These are phyloP conservation scores for Salvelinus fontinalis DNA, from an alignment of 2,113 vertebrate genomes.

Conservation along the genomic window DNA sequence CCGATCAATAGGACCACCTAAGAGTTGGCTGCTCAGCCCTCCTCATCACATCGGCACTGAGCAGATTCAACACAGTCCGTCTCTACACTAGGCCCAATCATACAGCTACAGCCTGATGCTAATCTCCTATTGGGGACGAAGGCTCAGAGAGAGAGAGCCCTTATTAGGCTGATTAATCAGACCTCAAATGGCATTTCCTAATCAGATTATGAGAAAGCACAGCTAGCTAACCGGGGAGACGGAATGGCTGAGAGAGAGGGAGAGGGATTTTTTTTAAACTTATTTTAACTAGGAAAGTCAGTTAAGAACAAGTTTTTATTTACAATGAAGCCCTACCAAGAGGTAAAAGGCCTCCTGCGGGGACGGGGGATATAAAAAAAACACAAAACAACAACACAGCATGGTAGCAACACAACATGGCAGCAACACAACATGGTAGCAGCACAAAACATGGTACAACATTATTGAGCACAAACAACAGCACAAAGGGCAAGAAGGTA, in stretches of 20 bases:
- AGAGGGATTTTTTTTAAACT: background rate
- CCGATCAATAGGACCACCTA: slow-evolving; percentile 67
- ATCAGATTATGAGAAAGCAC: slow-evolving; percentile 66
- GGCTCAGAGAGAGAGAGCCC: slow-evolving; percentile 59
- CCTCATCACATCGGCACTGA: slow-evolving; percentile 39
- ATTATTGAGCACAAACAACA: too few relatives aligned
- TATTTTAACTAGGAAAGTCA: too few relatives aligned
- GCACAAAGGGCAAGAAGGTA: too few relatives aligned
- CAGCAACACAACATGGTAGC: too few relatives aligned
- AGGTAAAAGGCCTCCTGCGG: too few relatives aligned
- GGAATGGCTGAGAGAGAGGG: slow-evolving; percentile 12
- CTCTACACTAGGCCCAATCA: slow-evolving; percentile 42
- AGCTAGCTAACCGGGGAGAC: slow-evolving; percentile 21
- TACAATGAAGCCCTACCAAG: too few relatives aligned
- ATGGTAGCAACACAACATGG: too few relatives aligned
- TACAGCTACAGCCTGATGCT: slow-evolving; percentile 64
- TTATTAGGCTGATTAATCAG: slow-evolving; percentile 68
- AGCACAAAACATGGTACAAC: too few relatives aligned
- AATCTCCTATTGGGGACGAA: slow-evolving; percentile 57
- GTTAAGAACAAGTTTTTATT: too few relatives aligned
- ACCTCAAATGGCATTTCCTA: slow-evolving; percentile 62
- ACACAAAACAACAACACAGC: too few relatives aligned
- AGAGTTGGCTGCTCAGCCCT: slow-evolving; percentile 50
- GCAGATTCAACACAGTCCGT: slow-evolving; percentile 26
- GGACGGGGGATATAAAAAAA: too few relatives aligned